Conservation (phyloP, 2,888 invertebrate genomes). For the Rhingia campestris region DNA sequence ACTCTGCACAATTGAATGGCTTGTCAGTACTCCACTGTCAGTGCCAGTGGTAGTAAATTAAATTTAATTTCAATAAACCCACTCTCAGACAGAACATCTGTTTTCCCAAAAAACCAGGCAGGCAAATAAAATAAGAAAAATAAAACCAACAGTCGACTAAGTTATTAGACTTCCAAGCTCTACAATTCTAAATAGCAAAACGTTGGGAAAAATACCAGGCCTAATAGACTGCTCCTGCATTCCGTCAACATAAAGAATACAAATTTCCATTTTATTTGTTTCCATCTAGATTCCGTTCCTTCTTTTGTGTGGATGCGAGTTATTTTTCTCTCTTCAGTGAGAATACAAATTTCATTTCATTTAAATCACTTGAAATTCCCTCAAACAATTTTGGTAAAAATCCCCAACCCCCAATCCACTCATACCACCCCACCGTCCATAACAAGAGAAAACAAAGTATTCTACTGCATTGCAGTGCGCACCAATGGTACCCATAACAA, state of each 20-base stretch:
- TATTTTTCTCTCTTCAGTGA: neutral
- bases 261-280: conserved; percentile 52
- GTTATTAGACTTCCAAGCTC: conserved; percentile 7
- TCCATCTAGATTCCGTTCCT: conserved; percentile 13
- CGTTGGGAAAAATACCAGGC: conserved; percentile 7
- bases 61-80: conserved; percentile 59
- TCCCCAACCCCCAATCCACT: neutral
- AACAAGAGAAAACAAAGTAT: conserved; percentile 29
- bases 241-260: conserved; percentile 53
- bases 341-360: conserved; percentile 46
- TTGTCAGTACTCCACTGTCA: neutral
- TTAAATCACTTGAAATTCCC: conserved; percentile 59
- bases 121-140: conserved; percentile 2
- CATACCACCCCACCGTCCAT: neutral
- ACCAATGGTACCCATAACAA: conserved; percentile 47
- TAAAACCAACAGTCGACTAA: conserved; percentile 3
- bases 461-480: conserved; percentile 67
- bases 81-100: conserved; percentile 55
- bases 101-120: neutral
- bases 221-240: conserved; percentile 47
- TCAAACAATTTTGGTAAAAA: conserved; percentile 39
- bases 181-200: neutral
- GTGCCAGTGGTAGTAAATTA: conserved; percentile 43
- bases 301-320: neutral
- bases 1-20: neutral